Evolutionary conservation across 2,888 invertebrate genomes (phyloP), one percentile per base, ranked within the genome.

Genomic region (Drosophila borealis): DNA sequence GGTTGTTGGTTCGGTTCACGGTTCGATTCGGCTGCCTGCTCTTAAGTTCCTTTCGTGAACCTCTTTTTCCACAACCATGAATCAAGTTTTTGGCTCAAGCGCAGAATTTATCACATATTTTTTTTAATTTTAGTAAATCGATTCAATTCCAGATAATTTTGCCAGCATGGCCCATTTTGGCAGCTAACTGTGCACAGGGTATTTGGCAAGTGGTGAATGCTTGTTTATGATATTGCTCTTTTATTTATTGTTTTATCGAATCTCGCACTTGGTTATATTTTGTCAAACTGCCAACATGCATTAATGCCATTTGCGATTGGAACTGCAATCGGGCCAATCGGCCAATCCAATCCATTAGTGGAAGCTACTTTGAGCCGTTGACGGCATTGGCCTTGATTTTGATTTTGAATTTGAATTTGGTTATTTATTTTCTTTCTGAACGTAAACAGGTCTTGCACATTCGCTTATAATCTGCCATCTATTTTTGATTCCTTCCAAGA

Each of bases 361-460:
- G 34, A 59, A 55, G 48, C 37, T 60, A 42, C 64, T 51, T 54
- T 56, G 19, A 45, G 56, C 42, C 78, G 67, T 55, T 80, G 76
- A 70, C 59, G 80, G 60, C 81, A 75, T 73, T 84, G 89, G 86
- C 84, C 86, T 85, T 84, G 89, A 88, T 84, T 89, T 87, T 81
- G 63, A 65, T 56, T 67, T 68, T 55, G 45, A 45, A 37, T 56
- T 60, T 11, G 46, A 51, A 39, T 50, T 64, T 42, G 19, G 17
- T 33, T 54, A 34, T 34, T 33, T 34, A 13, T 14, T 33, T 41
- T 19, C 11, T 6, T 45, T 33, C 13, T 8, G 9, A 57, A 36
- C 45, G 36, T 56, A 53, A 63, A 56, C 48, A 63, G 55, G 21
- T 54, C 55, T 59, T 60, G 65, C 53, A 56, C 25, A 68, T 25